Conservation (phyloP, 1,140 invertebrate species). For the Campoletis sonorensis region DNA sequence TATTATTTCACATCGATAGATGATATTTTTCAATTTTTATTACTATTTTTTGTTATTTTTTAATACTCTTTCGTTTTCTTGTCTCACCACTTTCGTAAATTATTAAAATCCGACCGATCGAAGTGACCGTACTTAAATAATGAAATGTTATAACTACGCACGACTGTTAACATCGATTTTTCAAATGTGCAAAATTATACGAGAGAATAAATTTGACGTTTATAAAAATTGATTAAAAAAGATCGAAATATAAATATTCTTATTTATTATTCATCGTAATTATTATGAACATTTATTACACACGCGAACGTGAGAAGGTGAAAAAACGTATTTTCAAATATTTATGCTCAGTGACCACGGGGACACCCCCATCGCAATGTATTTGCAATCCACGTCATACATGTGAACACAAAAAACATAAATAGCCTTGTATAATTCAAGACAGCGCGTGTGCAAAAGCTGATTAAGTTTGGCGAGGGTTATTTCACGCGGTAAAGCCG, state of each 20-base stretch:
- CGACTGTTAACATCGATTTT: not conserved
- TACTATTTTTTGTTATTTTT: no score
- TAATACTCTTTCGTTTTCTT: not conserved
- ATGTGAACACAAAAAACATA: not conserved
- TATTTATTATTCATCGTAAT: conserved; percentile 25
- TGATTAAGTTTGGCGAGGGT: conserved; percentile 29
- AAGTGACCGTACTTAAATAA: conserved; percentile 30
- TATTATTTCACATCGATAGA: conserved; percentile 14
- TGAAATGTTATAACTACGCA: conserved; percentile 29
- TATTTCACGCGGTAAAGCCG: conserved; percentile 18
- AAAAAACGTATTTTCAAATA: no score
- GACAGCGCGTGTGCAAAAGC: not conserved
- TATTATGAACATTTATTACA: conserved; percentile 11
- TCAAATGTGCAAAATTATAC: not conserved
- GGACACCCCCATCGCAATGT: not conserved
- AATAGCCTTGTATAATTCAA: not conserved
- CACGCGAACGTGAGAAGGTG: not conserved
- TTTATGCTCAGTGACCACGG: not conserved
- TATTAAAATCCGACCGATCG: conserved; percentile 7
- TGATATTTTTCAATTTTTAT: conserved; percentile 37
- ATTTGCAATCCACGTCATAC: not conserved
- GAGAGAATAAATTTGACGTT: not conserved
- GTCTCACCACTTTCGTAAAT: not conserved
- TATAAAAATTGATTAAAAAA: not conserved
- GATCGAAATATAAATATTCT: not conserved